Base-by-base conservation (phyloP, 2,113 vertebrate species). In the Passerina amoena region DNA sequence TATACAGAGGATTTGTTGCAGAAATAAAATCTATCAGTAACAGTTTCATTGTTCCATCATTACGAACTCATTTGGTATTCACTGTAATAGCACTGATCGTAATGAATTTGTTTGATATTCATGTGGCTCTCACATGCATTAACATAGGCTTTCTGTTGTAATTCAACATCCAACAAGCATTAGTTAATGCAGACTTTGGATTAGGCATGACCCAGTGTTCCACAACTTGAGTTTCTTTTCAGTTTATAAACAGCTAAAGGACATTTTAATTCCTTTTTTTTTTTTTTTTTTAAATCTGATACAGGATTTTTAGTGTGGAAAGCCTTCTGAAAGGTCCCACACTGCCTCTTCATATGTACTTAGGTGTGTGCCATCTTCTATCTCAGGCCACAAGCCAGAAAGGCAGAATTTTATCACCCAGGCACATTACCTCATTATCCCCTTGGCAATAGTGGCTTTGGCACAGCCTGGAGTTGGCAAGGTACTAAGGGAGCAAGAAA, bases 51-150 rank as follows among this genome's bases (percentile, higher is more conserved):
- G 98, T 98, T 97, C 97, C 96, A 92, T 98, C 98, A 98, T 98
- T 98, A 98, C 51, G 76, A 97, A 89, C 97, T 98, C 97, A 98
- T 98, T 98, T 97, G 92, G 96, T 98, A 98, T 98, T 98, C 98
- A 98, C 97, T 98, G 98, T 98, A 98, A 98, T 98, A 98, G 97
- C 97, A 94, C 96, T 85, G 94, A 98, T 98, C 96, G 69, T 98
- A 98, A 98, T 98, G 98, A 98, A 98, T 98, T 98, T 98, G 97
- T 97, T 98, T 98, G 98, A 98, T 98, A 98, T 98, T 97, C 98
- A 98, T 98, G 97, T 97, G 93, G 96, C 95, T 98, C 94, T 97
- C 97, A 97, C 97, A 96, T 95, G 97, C 97, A 97, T 98, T 97
- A 97, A 97, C 97, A 97, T 90, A 86, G 97, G 92, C 94, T 98